These are phyloP conservation scores for Moxostoma hubbsi DNA, from an alignment of 2,797 vertebrate genomes.

Conservation along the genomic window DNA sequence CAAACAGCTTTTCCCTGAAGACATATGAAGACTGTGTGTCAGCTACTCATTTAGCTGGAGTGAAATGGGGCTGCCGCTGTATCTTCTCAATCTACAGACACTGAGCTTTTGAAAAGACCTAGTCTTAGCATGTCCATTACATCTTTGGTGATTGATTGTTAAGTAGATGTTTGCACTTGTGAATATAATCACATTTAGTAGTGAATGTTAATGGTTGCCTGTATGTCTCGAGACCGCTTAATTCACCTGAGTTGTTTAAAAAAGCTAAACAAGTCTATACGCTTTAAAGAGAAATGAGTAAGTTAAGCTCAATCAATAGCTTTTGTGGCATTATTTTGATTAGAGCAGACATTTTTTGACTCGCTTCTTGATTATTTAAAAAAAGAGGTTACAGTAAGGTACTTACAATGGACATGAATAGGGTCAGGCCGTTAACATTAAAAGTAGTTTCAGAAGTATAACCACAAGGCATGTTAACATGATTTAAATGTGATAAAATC, in stretches of 20 bases:
- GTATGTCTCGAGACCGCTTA: background rate
- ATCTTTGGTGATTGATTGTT: slow-evolving; percentile 37
- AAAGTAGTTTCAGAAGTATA: no score
- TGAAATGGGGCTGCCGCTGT: slow-evolving; percentile 42
- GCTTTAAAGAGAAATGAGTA: background rate
- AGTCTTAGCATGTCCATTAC: slow-evolving; percentile 49
- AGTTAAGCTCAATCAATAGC: no score
- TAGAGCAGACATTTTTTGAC: no score
- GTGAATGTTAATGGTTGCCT: slow-evolving; percentile 18
- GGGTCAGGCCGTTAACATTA: no score
- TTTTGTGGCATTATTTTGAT: no score
- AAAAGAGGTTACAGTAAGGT: no score
- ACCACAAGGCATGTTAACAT: no score
- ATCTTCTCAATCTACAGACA: slow-evolving; percentile 45
- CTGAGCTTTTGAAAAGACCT: slow-evolving; percentile 41
- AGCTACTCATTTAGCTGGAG: slow-evolving; percentile 62
- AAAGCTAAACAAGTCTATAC: background rate
- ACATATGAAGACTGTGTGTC: slow-evolving; percentile 61
- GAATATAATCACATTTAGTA: slow-evolving; percentile 24
- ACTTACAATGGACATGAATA: no score
- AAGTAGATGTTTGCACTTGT: slow-evolving; percentile 40
- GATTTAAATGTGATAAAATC: no score
- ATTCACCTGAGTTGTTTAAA: slow-evolving; percentile 15
- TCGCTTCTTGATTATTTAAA: no score
- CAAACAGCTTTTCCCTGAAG: slow-evolving; percentile 54